Percentiles rank a stretch among this genome's conserved stretches.
phyloP scores from a whole-genome alignment of 1,140 invertebrate genomes.

The Dermatophagoides farinae region DNA sequence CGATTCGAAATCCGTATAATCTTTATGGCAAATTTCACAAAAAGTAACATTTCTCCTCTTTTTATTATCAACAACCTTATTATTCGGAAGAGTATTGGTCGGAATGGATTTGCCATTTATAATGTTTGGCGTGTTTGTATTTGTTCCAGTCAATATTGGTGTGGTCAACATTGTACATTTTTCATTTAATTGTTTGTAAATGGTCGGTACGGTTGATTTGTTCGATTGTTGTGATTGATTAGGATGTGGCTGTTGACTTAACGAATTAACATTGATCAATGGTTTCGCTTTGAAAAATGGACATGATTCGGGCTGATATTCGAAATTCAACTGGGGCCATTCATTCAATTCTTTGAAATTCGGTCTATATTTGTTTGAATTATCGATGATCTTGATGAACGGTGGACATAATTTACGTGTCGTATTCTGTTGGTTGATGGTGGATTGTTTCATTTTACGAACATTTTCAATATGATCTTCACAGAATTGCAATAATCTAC shows the following conservation, averaged over 20 bases:
- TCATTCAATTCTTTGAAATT: not conserved
- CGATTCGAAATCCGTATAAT: not conserved
- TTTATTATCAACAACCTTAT: too few relatives aligned
- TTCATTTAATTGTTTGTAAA: not conserved
- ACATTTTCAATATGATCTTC: not conserved
- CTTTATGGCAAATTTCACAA: constrained; percentile 9
- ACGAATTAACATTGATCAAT: too few relatives aligned
- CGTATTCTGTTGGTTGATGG: not conserved
- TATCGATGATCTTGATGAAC: constrained; percentile 2
- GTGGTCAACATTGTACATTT: not conserved
- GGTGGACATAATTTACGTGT: not conserved
- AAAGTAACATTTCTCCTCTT: not conserved
- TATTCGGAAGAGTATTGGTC: not conserved
- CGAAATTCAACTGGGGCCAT: constrained; percentile 6
- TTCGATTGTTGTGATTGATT: constrained; percentile 3
- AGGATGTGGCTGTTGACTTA: not conserved
- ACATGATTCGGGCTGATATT: not conserved
- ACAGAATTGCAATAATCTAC: not conserved
- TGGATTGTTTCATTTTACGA: not conserved
- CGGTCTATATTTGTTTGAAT: not conserved
- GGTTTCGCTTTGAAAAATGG: constrained; percentile 3
- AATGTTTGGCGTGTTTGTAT: not conserved
- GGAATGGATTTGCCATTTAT: not conserved
- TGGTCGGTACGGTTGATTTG: not conserved
- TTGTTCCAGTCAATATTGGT: not conserved